Evolutionary conservation across 2,888 invertebrate species (phyloP).

Genomic region (Meghimatium bilineatum): DNA sequence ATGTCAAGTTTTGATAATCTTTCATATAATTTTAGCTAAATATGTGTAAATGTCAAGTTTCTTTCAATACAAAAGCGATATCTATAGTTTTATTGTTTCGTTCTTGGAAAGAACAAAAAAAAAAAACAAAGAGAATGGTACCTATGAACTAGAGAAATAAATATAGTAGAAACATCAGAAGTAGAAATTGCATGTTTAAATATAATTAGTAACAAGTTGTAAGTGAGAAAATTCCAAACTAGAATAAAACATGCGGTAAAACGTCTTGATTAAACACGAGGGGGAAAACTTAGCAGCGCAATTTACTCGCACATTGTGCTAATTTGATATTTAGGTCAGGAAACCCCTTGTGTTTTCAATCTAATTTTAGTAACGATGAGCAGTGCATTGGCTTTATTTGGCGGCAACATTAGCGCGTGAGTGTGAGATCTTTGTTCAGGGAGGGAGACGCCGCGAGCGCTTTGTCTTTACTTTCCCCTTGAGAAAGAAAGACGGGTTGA

Average conservation of each 20-base stretch:
- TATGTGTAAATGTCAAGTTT: too few species aligned
- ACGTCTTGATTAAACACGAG: not conserved
- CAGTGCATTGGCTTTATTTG: constrained; percentile 34
- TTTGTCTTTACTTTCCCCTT: constrained; percentile 24
- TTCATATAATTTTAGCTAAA: too few species aligned
- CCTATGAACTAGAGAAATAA: not conserved
- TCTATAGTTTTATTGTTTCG: too few species aligned
- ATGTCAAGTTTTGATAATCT: too few species aligned
- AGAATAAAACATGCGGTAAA: not conserved
- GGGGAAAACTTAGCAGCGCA: not conserved
- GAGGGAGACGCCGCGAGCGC: constrained; percentile 38
- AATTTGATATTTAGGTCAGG: constrained; percentile 21
- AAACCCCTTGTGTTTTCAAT: constrained; percentile 5
- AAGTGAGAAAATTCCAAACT: not conserved
- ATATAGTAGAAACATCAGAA: not conserved
- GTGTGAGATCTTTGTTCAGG: constrained; percentile 42
- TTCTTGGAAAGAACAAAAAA: not conserved
- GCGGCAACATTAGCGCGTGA: constrained; percentile 38
- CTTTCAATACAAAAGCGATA: too few species aligned
- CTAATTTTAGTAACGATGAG: constrained; percentile 29
- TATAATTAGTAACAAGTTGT: not conserved
- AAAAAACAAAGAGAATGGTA: not conserved
- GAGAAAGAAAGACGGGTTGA: constrained; percentile 22
- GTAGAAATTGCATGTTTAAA: not conserved
- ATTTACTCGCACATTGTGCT: not conserved